Evolutionary conservation across 2,113 vertebrate genomes (phyloP).

Genomic region (Hippocampus zosterae): DNA sequence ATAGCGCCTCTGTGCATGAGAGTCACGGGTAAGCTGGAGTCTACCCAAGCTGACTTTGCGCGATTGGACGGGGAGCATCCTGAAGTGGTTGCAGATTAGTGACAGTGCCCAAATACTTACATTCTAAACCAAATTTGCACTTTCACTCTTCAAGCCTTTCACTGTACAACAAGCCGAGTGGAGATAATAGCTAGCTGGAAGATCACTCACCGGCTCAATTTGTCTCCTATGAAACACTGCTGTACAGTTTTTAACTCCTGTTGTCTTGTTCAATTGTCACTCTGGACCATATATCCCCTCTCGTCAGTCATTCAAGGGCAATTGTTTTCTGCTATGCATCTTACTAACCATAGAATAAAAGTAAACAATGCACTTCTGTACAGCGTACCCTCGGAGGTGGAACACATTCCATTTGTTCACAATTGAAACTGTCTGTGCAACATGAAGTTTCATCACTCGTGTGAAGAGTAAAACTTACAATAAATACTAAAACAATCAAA

Average conservation of each 20-base stretch:
- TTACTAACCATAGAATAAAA: slow-evolving; percentile 8
- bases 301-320: slow-evolving; percentile 23
- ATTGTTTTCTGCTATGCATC: slow-evolving; percentile 18
- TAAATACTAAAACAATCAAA: neutral
- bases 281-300: slow-evolving; percentile 25
- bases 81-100: neutral
- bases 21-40: neutral
- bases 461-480: neutral
- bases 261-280: slow-evolving; percentile 48
- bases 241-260: slow-evolving; percentile 53
- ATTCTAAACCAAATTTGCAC: slow-evolving; percentile 7
- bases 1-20: neutral
- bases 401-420: neutral
- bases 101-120: neutral
- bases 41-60: neutral
- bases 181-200: slow-evolving; percentile 13
- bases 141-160: neutral
- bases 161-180: neutral
- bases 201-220: slow-evolving; percentile 32
- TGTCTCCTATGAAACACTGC: slow-evolving; percentile 40
- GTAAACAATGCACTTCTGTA: neutral
- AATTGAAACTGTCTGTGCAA: neutral
- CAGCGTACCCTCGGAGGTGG: neutral
- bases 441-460: neutral
- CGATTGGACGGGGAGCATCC: neutral